phyloP scores from a whole-genome alignment of 2,888 invertebrate species.

The Anagyrus pseudococci region DNA sequence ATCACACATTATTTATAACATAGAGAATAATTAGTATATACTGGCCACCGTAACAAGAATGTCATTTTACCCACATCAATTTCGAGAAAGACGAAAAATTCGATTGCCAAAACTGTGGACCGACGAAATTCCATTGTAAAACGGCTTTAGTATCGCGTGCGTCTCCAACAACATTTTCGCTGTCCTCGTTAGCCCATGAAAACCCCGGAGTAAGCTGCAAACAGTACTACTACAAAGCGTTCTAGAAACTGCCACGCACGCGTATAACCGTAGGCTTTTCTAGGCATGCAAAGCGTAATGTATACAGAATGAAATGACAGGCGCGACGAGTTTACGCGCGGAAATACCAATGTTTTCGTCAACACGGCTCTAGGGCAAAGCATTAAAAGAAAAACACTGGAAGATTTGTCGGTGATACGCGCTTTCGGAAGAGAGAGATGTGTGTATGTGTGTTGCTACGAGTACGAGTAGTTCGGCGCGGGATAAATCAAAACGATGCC shows the following conservation, averaged over 20 bases:
- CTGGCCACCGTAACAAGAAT: too few species aligned
- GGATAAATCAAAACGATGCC: constrained; percentile 14
- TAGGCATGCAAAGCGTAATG: constrained; percentile 45
- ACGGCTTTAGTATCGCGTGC: too few species aligned
- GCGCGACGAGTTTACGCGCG: constrained; percentile 9
- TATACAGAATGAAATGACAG: constrained; percentile 38
- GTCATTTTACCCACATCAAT: too few species aligned
- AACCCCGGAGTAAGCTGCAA: not conserved
- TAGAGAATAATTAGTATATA: too few species aligned
- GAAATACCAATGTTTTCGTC: constrained; percentile 21
- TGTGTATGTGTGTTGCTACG: too few species aligned
- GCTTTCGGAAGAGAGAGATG: constrained; percentile 25
- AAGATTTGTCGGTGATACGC: constrained; percentile 32
- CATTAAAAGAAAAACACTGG: constrained; percentile 17
- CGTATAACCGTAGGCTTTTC: constrained; percentile 9
- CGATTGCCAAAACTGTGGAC: not conserved
- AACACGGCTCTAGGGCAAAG: too few species aligned
- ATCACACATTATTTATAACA: too few species aligned
- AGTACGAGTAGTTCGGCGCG: constrained; percentile 6
- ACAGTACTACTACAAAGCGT: constrained; percentile 2
- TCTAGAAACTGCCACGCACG: constrained; percentile 17
- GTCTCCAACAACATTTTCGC: not conserved
- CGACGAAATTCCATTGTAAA: not conserved
- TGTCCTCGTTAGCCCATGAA: not conserved
- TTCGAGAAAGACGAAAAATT: not conserved